Percentiles rank a stretch among this genome's conserved stretches.
These are phyloP conservation scores for Agrotis segetum DNA, from an alignment of 2,888 invertebrate genomes.

Conservation along the genomic window DNA sequence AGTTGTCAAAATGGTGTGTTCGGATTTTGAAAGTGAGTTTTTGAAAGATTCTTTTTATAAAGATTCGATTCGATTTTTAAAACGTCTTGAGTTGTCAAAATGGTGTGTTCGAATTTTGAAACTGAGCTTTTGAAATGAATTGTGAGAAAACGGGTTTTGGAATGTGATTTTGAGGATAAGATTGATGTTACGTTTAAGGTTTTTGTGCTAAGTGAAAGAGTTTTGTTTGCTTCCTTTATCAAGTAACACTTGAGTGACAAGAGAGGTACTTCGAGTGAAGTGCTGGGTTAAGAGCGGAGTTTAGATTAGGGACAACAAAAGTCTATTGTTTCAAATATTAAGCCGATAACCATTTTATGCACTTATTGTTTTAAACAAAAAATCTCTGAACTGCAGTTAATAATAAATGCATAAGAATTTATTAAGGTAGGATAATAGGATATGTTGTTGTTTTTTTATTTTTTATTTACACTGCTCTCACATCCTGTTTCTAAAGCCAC, in stretches of 20 bases:
- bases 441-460: too few relatives aligned
- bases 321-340: too few relatives aligned
- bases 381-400: too few relatives aligned
- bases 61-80: slow-evolving; percentile 20
- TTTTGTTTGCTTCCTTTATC: slow-evolving; percentile 13
- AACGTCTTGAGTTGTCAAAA: slow-evolving; percentile 10
- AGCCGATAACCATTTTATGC: too few relatives aligned
- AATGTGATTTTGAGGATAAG: background rate
- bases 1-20: background rate
- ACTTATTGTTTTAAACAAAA: too few relatives aligned
- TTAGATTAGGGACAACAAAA: background rate
- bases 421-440: too few relatives aligned
- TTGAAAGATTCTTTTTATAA: background rate
- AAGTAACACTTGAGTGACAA: background rate
- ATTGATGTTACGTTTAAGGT: background rate
- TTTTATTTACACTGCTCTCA: too few relatives aligned
- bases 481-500: too few relatives aligned
- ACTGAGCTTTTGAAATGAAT: background rate
- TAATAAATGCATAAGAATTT: too few relatives aligned
- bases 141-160: background rate
- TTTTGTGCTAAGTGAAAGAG: background rate
- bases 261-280: background rate
- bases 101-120: slow-evolving; percentile 8
- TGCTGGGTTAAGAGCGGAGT: background rate
- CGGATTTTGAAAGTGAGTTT: slow-evolving; percentile 14